phyloP scores from a whole-genome alignment of 2,113 vertebrate species.

The Neogobius melanostomus region DNA sequence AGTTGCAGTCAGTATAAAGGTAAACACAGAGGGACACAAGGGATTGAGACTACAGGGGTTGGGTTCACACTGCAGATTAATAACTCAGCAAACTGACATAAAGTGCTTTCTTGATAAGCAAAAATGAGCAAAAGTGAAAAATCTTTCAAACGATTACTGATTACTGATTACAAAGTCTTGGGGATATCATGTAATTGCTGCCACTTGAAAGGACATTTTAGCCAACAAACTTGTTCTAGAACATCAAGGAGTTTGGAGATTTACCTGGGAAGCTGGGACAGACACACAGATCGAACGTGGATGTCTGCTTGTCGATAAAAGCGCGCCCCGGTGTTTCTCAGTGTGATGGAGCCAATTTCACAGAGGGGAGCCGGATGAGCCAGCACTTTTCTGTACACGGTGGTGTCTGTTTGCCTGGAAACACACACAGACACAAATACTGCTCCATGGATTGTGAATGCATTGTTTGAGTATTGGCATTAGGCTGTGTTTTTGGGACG shows the following conservation, averaged over 20 bases:
- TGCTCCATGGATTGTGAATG: too few relatives aligned
- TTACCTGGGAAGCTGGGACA: constrained; percentile 70
- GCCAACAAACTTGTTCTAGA: too few relatives aligned
- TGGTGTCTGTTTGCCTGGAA: constrained; percentile 58
- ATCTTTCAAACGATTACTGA: too few relatives aligned
- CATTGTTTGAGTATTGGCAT: neutral
- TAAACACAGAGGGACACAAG: neutral
- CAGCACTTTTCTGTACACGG: constrained; percentile 59
- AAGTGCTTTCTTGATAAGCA: too few relatives aligned
- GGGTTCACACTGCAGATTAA: too few relatives aligned
- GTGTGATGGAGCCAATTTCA: constrained; percentile 61
- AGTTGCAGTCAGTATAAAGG: neutral
- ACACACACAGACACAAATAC: neutral
- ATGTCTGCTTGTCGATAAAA: constrained; percentile 73
- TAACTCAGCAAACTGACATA: too few relatives aligned
- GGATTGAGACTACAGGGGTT: neutral
- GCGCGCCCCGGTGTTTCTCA: constrained; percentile 71
- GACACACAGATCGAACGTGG: constrained; percentile 71
- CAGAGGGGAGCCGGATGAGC: constrained; percentile 62
- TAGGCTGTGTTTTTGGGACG: neutral
- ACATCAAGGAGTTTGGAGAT: neutral
- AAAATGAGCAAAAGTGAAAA: too few relatives aligned
- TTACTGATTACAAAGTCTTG: too few relatives aligned
- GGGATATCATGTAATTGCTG: too few relatives aligned
- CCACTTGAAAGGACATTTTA: too few relatives aligned